Evolutionary conservation across 2,888 invertebrate species (phyloP), one percentile per base, ranked within the genome.

Genomic region (Machimus atricapillus): DNA sequence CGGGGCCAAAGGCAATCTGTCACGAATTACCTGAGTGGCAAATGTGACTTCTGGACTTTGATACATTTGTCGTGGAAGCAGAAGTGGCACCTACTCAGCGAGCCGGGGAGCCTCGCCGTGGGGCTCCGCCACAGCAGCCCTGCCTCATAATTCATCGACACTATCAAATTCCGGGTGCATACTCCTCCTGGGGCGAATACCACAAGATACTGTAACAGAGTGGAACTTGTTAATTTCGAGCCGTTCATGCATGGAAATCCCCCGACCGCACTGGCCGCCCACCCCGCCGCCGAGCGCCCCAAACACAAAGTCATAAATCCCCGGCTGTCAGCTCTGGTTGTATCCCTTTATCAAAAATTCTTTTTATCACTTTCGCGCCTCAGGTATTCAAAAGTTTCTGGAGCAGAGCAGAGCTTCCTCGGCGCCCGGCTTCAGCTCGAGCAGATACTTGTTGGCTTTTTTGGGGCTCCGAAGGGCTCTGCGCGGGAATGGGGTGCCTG

Each of bases 331-430:
- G 85, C 74, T 85, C 46, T 74, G 74, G 86, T 77, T 86, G 46
- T 74, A 78, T 77, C 86, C 78, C 78, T 56, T 86, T 86, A 86
- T 86, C 86, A 86, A 86, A 74, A 86, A 74, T 86, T 52, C 76
- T 86, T 86, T 14, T 86, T 86, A 86, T 86, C 86, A 86, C 86
- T 56, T 86, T 86, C 86, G 86, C 86, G 86, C 86, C 86, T 86
- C 86, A 86, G 86, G 86, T 86, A 86, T 86, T 86, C 77, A 86
- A 86, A 86, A 86, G 74, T 86, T 86, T 86, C 66, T 56, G 37
- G 43, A n/a, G 31, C 66, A 52, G 31, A 31, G 34, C 76, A 76
- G 81, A 81, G 52, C 56, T 81, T 79, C 56, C 12, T 27, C 56
- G 43, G 43, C 43, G 43, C 43, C 12, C 16, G 19, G 9, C 56